Percentiles rank a stretch among this genome's conserved stretches.
Conservation (phyloP, 2,113 vertebrate species). For the Psittacus erithacus region DNA sequence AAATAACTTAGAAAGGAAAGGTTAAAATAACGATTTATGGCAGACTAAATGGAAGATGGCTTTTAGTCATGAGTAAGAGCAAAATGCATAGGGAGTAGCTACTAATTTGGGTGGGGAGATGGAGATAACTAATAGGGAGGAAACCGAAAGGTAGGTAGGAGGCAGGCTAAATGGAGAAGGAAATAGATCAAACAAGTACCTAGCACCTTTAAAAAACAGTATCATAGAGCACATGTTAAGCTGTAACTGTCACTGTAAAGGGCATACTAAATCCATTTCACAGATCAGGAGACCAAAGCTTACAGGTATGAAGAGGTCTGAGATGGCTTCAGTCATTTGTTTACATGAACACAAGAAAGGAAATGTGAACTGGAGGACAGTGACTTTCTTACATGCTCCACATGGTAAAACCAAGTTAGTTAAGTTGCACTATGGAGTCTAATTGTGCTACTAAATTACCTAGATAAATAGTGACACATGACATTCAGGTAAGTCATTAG, state of each 20-base stretch:
- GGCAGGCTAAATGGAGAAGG: neutral
- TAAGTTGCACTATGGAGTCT: neutral
- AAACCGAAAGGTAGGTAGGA: neutral
- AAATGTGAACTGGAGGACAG: neutral
- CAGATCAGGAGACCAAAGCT: neutral
- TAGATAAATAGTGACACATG: neutral
- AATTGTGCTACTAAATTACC: neutral
- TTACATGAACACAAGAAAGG: neutral
- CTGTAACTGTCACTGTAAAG: neutral
- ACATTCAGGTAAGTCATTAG: neutral
- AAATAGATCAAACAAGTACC: neutral
- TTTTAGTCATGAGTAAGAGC: neutral
- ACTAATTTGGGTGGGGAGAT: conserved; percentile 27
- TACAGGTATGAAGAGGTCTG: neutral
- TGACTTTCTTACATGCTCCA: neutral
- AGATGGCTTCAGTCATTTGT: neutral
- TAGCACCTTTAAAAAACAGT: neutral
- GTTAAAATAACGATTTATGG: neutral
- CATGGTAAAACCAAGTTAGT: neutral
- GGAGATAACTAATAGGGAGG: conserved; percentile 10
- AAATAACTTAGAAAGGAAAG: neutral
- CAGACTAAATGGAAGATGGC: neutral
- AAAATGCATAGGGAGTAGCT: neutral
- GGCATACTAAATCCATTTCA: neutral
- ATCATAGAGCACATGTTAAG: neutral